Evolutionary conservation across 2,888 invertebrate genomes (phyloP), one percentile per base, ranked within the genome.

Genomic region (Endotricha flammealis): DNA sequence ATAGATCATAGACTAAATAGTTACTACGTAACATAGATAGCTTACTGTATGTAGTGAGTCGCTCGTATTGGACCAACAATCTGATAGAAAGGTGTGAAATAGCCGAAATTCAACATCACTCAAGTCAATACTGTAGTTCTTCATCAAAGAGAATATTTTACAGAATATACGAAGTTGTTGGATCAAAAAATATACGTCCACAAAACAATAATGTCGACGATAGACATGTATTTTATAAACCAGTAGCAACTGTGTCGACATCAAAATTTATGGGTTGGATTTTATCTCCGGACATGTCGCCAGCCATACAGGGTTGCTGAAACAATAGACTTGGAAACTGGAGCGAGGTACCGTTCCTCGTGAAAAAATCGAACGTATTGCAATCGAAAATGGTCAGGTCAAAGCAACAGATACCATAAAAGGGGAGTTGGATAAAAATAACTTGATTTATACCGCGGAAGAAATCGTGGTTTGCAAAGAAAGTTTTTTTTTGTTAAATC

Each of bases 241-340:
- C 65, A 56, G 76, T 70, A 74, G 72, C 71, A 53, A 50, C 54
- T 56, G 52, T 71, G 66, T 68, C 63, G 65, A 73, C 66, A 66
- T 70, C 59, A 62, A 65, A 57, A 69, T 71, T 73, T 76, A 76
- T 70, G 50, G 64, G 50, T 64, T 52, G 47, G 52, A 20, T 61
- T 62, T 67, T 69, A 67, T 62, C 67, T 48, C 49, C 32, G 47
- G 58, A 57, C 57, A 52, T 53, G 56, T 60, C 55, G 53, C 46
- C 48, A 41, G 41, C 54, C 50, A 50, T 53, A 53, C 50, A 42
- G 35, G 41, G 44, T 33, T 30, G 38, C 32, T 44, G 50, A 54
- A 54, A 68, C 68, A 66, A 68, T 68, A 57, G 62, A 50, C 47
- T 48, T 33, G 48, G 55, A 55, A 68, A 69, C 49, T 57, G 57